Conservation (phyloP, 2,797 vertebrate species). For the Gobio occitaniae region DNA sequence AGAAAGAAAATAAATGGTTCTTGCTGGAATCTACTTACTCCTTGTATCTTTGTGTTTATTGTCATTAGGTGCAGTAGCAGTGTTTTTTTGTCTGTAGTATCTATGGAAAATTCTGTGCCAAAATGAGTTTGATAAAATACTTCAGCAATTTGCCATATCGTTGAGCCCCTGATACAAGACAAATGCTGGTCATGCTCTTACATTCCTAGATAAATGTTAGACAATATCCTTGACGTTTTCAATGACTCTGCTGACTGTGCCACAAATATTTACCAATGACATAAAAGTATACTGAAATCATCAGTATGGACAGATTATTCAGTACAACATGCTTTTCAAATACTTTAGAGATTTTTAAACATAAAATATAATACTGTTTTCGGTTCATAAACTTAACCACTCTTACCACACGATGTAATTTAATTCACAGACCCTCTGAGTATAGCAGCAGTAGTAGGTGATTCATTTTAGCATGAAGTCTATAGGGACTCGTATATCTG, state of each 20-base stretch:
- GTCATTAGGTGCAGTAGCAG: slow-evolving; percentile 11
- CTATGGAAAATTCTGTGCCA: slow-evolving; percentile 21
- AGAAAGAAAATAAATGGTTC: background rate
- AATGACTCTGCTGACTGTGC: background rate
- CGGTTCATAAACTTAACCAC: background rate
- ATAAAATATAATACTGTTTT: background rate
- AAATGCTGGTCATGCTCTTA: slow-evolving; percentile 29
- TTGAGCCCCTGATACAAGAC: slow-evolving; percentile 26
- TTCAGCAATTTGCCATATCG: slow-evolving; percentile 44
- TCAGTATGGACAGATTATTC: background rate
- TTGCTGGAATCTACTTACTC: background rate
- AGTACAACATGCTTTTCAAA: background rate
- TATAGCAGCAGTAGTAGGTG: slow-evolving; percentile 32
- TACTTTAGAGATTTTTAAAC: background rate
- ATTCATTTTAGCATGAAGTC: slow-evolving; percentile 29
- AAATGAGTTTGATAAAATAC: slow-evolving; percentile 45
- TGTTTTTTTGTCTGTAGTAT: slow-evolving; percentile 17
- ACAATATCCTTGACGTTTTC: slow-evolving; percentile 33
- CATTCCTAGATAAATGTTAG: slow-evolving; percentile 42
- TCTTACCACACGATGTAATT: slow-evolving; percentile 5
- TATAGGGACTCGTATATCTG: slow-evolving; percentile 31
- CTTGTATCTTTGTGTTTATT: background rate
- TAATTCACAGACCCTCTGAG: slow-evolving; percentile 13
- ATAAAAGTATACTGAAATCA: background rate
- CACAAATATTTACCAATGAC: slow-evolving; percentile 25